Base-by-base conservation (phyloP, 2,113 vertebrate species). In the Sinocyclocheilus rhinocerous region DNA sequence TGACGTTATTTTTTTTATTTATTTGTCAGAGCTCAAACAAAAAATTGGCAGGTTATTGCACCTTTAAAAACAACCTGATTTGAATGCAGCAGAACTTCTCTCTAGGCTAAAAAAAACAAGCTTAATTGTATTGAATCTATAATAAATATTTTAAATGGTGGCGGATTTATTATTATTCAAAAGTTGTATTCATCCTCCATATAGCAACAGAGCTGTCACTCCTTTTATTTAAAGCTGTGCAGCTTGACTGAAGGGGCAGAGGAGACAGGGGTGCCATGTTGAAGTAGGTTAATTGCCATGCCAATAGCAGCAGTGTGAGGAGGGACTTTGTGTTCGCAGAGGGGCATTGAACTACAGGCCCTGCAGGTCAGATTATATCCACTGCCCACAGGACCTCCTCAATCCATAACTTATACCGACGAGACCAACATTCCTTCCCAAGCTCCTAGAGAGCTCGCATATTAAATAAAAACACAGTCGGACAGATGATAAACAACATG, bases 341-440 rank as follows among this genome's bases (percentile, higher is more conserved):
- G 50, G 81, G 82, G 18, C 82, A 73, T 42, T 84, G 82, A 84
- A 84, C 82, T 26, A 9, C 67, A 75, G 82, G 82, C 82, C 81
- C 63, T 52, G 45, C 16, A 11, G 81, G 50, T 83, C 81, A 83
- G 6, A 24, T 69, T 36, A 69, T 45, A 65, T 18, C 26, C 57
- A 48, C n/a, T 69, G 80, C 26, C 80, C 80, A 45, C 78, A n/a
- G 45, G 26, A 39, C 22, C 18, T 42, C 6, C 4, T 42, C 12
- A 63, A 4, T 61, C 33, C 77, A 80, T 63, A 45, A 59, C 39
- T 79, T 4, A 79, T 13, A 22, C 52, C 20, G 15, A 59, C 6
- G 52, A n/a, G 8, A 16, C 0, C 24, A 20, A 20, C 76, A 33
- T 33, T 55, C 7, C 26, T 26, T 7, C 39, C 39, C 13, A 29